These are phyloP conservation scores for Trichopria drosophilae DNA, from an alignment of 2,888 invertebrate species.

Conservation along the genomic window DNA sequence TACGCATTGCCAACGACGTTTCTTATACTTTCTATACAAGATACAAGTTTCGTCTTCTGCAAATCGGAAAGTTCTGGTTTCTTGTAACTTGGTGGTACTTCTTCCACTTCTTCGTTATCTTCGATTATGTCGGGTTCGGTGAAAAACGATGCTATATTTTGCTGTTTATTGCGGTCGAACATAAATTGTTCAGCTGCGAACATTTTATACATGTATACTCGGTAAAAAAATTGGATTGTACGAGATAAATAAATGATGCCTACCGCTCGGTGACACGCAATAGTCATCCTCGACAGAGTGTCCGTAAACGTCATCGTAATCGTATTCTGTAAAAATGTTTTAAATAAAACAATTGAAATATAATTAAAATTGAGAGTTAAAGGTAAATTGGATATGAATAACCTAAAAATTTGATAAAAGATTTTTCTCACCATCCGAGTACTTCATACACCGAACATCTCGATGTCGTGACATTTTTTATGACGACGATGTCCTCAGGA, in stretches of 20 bases:
- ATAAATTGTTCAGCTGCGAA: slow-evolving; percentile 72
- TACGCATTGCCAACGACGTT: slow-evolving; percentile 78
- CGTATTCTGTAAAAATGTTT: slow-evolving; percentile 70
- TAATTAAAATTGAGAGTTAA: slow-evolving; percentile 2
- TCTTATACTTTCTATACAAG: slow-evolving; percentile 81
- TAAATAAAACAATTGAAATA: slow-evolving; percentile 6
- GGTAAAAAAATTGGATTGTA: neutral
- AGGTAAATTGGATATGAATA: slow-evolving; percentile 6
- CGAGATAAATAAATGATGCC: slow-evolving; percentile 13
- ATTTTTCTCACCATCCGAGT: slow-evolving; percentile 69
- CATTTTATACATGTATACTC: neutral
- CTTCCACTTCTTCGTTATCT: slow-evolving; percentile 62
- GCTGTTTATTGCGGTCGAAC: slow-evolving; percentile 77
- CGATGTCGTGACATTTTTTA: slow-evolving; percentile 83
- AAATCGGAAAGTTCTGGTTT: slow-evolving; percentile 65
- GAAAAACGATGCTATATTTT: slow-evolving; percentile 76
- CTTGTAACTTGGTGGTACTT: slow-evolving; percentile 53
- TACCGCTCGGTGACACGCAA: slow-evolving; percentile 85
- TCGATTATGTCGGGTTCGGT: slow-evolving; percentile 70
- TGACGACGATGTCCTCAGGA: too few species aligned
- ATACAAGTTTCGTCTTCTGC: slow-evolving; percentile 75
- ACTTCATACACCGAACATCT: slow-evolving; percentile 81
- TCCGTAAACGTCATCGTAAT: slow-evolving; percentile 89
- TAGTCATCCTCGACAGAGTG: slow-evolving; percentile 93
- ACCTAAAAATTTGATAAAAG: slow-evolving; percentile 12